These are phyloP conservation scores for Vulpes ferrilata DNA, from an alignment of 2,113 vertebrate genomes.

Conservation along the genomic window DNA sequence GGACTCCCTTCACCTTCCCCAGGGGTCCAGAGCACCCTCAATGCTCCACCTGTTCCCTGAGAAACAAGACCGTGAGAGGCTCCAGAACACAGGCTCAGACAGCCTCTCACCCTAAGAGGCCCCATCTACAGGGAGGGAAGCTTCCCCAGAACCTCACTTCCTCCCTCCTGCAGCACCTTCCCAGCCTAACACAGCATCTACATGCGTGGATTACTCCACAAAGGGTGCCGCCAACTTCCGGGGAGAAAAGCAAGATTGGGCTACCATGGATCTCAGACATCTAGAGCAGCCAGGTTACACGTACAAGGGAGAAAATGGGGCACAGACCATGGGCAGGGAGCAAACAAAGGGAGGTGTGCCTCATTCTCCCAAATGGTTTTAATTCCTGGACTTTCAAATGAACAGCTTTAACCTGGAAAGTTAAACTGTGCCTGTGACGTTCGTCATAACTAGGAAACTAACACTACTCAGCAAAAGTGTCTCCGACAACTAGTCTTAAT, in stretches of 20 bases:
- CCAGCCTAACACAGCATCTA: background rate
- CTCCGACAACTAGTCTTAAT: background rate
- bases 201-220: rapidly evolving
- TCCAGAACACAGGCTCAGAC: background rate
- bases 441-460: background rate
- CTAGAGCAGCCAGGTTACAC: background rate
- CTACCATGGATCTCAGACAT: background rate
- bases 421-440: background rate
- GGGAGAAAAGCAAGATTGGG: background rate
- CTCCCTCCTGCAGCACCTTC: background rate
- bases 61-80: no score
- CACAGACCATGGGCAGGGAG: rapidly evolving
- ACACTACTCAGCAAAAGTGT: background rate
- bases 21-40: no score
- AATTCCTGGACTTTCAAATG: background rate
- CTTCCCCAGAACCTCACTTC: background rate
- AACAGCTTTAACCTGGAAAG: background rate
- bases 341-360: background rate
- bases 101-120: rapidly evolving
- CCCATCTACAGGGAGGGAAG: background rate
- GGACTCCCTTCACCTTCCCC: background rate
- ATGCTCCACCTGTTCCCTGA: background rate
- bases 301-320: background rate
- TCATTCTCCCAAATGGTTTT: background rate
- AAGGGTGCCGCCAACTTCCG: background rate